phyloP scores from a whole-genome alignment of 2,888 invertebrate species.

The Standfussiana lucernea region DNA sequence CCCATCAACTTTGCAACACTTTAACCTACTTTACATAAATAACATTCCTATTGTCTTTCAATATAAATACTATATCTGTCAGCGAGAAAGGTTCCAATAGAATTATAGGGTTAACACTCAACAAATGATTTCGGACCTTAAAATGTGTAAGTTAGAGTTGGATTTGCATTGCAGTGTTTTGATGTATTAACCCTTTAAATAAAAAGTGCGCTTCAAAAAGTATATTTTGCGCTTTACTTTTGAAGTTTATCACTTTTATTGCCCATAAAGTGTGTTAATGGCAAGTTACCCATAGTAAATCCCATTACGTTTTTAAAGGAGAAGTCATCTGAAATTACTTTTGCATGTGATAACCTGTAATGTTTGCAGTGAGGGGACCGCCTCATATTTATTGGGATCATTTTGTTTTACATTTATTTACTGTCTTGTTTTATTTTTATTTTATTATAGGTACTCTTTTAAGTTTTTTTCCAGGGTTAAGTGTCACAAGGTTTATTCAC shows the following conservation, averaged over 20 bases:
- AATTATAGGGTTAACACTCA: constrained; percentile 32
- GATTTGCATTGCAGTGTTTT: constrained; percentile 1
- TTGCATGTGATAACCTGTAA: constrained; percentile 56
- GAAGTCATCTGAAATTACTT: constrained; percentile 61
- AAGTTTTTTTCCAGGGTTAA: neutral
- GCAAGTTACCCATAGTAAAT: constrained; percentile 59
- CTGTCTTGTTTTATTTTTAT: constrained; percentile 10
- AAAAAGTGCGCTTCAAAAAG: constrained; percentile 57
- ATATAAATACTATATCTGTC: constrained; percentile 60
- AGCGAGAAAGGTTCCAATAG: constrained; percentile 38
- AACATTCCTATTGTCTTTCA: constrained; percentile 59
- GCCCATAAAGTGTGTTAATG: constrained; percentile 68
- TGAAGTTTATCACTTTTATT: constrained; percentile 70
- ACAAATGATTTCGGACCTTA: constrained; percentile 31
- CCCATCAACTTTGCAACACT: constrained; percentile 55
- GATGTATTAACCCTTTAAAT: constrained; percentile 30
- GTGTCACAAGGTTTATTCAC: constrained; percentile 1
- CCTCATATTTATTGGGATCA: constrained; percentile 50
- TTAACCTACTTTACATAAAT: constrained; percentile 49
- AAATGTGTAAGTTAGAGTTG: rapidly evolving
- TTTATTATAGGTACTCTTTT: neutral
- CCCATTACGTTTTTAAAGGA: constrained; percentile 49
- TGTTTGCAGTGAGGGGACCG: constrained; percentile 49
- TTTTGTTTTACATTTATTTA: constrained; percentile 55
- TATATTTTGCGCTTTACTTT: constrained; percentile 66